Base-by-base conservation (phyloP, 2,797 vertebrate genomes). In the Sebastes hopkinsi region DNA sequence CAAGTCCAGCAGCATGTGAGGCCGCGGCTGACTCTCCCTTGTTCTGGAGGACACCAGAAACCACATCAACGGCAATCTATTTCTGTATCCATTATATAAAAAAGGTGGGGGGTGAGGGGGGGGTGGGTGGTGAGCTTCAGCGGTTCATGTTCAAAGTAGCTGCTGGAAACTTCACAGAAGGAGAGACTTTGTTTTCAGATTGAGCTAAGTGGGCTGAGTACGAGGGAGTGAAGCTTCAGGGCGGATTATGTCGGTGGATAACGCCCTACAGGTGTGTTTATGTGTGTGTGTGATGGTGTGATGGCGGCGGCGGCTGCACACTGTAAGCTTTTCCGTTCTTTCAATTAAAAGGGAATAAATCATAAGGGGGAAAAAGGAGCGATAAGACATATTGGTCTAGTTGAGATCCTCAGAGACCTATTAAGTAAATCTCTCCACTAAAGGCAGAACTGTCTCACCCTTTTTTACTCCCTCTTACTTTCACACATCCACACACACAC, bases 31-130 rank as follows among this genome's bases (percentile, higher is more conserved):
- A 78, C 75, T 86, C 62, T 72, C 65, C 30, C 67, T 69, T 75
- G 70, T 80, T 83, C 20, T 69, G 55, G 54, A 52, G 60, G 46
- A 81, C 67, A 67, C 14, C 42, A 80, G 13, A 88, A 83, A 84
- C 82, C 85, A 64, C 90, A 91, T 88, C 77, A 88, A 72, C n/a
- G 3, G 66, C 11, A 23, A 66, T 75, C 79, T 74, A 54, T 81
- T 79, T 79, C 71, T n/a, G 67, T 84, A 38, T 58, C 52, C 56
- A 58, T 73, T 50, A 64, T 75, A 50, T 54, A 38, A n/a, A n/a
- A 70, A 65, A 58, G 38, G 46, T 52, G 27, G 13, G 10, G 5
- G 30, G n/a, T n/a, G n/a, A n/a, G 20, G 8, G 8, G 30, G 12
- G 59, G 18, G 50, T 5, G 25, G 27, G 20, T 22, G 61, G 12